These are phyloP conservation scores for Furnarius figulus DNA, from an alignment of 2,113 vertebrate species.

Conservation along the genomic window DNA sequence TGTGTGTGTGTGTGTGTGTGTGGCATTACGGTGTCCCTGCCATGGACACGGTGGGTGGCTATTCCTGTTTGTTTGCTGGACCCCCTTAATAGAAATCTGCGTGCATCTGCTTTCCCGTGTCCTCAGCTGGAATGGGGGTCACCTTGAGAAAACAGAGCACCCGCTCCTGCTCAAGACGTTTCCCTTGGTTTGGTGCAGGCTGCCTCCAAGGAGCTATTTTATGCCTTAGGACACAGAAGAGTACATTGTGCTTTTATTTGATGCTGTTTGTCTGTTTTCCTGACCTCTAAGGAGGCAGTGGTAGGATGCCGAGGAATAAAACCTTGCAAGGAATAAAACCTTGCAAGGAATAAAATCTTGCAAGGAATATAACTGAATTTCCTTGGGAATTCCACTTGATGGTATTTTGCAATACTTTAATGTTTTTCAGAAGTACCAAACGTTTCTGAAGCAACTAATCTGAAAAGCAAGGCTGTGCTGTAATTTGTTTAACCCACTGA, in stretches of 20 bases:
- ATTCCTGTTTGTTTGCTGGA: neutral
- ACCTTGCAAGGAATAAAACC: neutral
- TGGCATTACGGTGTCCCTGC: neutral
- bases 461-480: neutral
- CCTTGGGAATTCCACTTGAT: neutral
- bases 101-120: neutral
- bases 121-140: constrained; percentile 39
- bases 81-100: neutral
- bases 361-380: neutral
- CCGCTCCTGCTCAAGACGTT: fast-evolving
- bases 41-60: fast-evolving
- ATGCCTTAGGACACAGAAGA: neutral
- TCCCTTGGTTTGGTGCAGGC: neutral
- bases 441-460: neutral
- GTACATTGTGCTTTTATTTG: neutral
- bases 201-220: neutral
- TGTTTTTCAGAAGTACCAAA: neutral
- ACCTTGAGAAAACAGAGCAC: constrained; percentile 56
- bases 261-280: neutral
- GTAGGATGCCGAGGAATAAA: neutral
- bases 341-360: neutral
- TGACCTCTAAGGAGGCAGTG: neutral
- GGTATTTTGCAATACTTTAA: neutral
- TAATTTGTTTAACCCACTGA: neutral
- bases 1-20: neutral